Evolutionary conservation across 2,888 invertebrate genomes (phyloP), one percentile per base, ranked within the genome.

Genomic region (Cephus runcator): DNA sequence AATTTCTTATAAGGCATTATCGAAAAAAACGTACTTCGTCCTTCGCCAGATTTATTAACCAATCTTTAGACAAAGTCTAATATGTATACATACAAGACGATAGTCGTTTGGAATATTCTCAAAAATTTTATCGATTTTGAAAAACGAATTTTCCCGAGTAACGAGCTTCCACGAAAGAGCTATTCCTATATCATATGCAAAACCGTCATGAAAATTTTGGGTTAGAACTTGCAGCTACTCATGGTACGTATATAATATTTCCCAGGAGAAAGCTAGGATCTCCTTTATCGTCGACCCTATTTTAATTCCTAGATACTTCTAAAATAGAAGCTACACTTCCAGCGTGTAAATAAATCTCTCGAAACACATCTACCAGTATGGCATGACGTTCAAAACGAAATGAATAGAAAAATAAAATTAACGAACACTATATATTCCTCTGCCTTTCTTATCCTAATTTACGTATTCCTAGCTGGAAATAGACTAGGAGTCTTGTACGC

Each of bases 301-400:
- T 56, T 56, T 23, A 56, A 23, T 56, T 56, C 40, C 40, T 56
- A 56, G 15, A 0, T 9, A 23, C 1, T 56, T 23, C 6, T 23
- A 9, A 56, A 56, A 56, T 9, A 23, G 23, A 56, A 56, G 40
- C 23, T 0, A 23, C 40, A 23, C 6, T 40, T 40, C 23, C 6
- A 15, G 6, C 80, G 83, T 81, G 82, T 82, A 85, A 86, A 87
- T 87, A 87, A 87, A 85, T 87, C 85, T 84, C 71, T 82, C 78
- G 81, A 81, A 82, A 84, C 81, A 83, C 81, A 81, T 83, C 83
- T 82, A 85, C 86, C 87, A 85, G 83, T 85, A 82, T 84, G 82
- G 81, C 79, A 80, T 84, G 83, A 80, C 84, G 84, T 82, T 83
- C 82, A 82, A 83, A 86, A 78, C 76, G 79, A 56, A 56, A 56